phyloP scores from a whole-genome alignment of 2,888 invertebrate genomes.

The Chrysotoxum bicinctum region DNA sequence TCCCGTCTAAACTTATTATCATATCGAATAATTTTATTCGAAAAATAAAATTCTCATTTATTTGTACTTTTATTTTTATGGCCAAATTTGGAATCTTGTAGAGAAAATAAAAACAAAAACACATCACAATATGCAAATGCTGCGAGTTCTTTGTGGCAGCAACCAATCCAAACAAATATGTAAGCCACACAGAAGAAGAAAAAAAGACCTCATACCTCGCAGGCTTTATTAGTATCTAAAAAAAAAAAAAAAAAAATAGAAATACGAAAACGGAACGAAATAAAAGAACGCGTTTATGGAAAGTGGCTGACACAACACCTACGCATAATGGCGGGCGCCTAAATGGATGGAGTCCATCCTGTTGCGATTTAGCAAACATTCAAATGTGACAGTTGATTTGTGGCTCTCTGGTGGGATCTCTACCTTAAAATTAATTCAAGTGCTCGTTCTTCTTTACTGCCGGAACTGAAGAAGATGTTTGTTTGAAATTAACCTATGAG shows the following conservation, averaged over 20 bases:
- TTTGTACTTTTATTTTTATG: conserved; percentile 10
- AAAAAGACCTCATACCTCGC: not conserved
- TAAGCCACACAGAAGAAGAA: not conserved
- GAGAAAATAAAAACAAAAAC: conserved; percentile 5
- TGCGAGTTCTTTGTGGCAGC: conserved; percentile 53
- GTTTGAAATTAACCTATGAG: not conserved
- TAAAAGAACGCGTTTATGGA: conserved; percentile 47
- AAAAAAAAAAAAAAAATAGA: not conserved
- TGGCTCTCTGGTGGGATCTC: conserved; percentile 18
- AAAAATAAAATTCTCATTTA: conserved; percentile 10
- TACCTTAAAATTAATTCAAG: conserved; percentile 2
- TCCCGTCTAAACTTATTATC: conserved; percentile 5
- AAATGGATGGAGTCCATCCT: conserved; percentile 57
- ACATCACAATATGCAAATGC: conserved; percentile 62
- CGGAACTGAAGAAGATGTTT: conserved; percentile 43
- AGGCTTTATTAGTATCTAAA: not conserved
- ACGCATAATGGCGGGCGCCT: conserved; percentile 61
- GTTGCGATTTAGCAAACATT: conserved; percentile 57
- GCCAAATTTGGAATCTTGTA: conserved; percentile 61
- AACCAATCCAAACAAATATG: conserved; percentile 17
- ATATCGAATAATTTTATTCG: conserved; percentile 28
- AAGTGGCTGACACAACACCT: conserved; percentile 41
- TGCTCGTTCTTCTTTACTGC: not conserved
- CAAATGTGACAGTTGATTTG: conserved; percentile 41
- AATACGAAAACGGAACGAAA: conserved; percentile 30